Percentiles rank a stretch among this genome's conserved stretches.
These are phyloP conservation scores for Eupithecia pulchellata DNA, from an alignment of 2,888 invertebrate species.

Conservation along the genomic window DNA sequence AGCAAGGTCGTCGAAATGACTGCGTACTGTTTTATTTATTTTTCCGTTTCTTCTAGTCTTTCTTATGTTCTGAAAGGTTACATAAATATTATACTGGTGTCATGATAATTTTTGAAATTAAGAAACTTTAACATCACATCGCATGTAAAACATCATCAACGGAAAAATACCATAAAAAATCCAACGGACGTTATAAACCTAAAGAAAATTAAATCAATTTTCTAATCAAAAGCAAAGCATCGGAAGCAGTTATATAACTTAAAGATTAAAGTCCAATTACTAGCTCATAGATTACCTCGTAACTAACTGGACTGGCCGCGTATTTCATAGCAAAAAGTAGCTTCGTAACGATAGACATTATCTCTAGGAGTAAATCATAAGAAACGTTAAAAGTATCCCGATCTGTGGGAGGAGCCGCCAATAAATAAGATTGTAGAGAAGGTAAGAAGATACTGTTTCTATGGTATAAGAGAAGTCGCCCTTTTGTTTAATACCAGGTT, in stretches of 20 bases:
- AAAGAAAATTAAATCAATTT: conserved; percentile 31
- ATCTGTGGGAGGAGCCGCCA: conserved; percentile 58
- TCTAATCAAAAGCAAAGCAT: conserved; percentile 28
- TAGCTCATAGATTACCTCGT: conserved; percentile 37
- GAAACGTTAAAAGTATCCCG: conserved; percentile 62
- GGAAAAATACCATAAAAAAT: neutral
- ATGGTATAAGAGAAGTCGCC: conserved; percentile 31
- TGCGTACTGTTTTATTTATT: neutral
- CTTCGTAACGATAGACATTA: conserved; percentile 59
- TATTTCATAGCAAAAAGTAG: conserved; percentile 73
- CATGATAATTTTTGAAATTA: neutral
- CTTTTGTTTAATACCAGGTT: conserved; percentile 31
- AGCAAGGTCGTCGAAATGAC: neutral
- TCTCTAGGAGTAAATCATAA: conserved; percentile 68
- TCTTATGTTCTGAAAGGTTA: neutral
- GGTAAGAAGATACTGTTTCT: conserved; percentile 49
- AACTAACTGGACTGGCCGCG: conserved; percentile 49
- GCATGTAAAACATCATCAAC: neutral
- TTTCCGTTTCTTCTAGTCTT: neutral
- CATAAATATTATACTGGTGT: neutral
- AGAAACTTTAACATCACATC: neutral
- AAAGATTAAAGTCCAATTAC: conserved; percentile 41
- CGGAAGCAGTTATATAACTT: conserved; percentile 38
- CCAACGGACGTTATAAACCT: conserved; percentile 9
- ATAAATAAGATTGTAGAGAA: conserved; percentile 68